Conservation (phyloP, 2,113 vertebrate genomes). For the Procavia capensis region DNA sequence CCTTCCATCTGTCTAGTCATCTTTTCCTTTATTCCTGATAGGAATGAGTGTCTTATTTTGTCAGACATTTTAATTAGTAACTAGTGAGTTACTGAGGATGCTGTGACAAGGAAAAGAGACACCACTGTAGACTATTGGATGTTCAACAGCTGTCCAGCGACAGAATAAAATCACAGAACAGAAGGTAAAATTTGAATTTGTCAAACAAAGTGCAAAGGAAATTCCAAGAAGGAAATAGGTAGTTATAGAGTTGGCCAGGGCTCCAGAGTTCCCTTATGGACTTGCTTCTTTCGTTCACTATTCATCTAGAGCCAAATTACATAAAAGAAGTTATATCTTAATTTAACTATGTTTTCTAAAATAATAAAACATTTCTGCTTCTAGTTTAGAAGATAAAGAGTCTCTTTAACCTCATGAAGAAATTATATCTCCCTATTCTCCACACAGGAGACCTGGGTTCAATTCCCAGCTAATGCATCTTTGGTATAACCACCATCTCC, state of each 20-base stretch:
- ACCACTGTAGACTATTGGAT: neutral
- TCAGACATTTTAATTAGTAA: neutral
- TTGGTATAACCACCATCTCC: neutral
- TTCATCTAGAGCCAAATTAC: neutral
- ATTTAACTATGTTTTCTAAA: neutral
- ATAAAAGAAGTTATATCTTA: neutral
- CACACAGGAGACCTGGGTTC: neutral
- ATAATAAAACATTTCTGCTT: neutral
- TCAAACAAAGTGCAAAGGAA: neutral
- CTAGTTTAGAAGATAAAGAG: neutral
- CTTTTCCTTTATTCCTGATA: neutral
- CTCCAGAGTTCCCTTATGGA: neutral
- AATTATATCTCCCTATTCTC: neutral
- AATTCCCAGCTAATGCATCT: neutral
- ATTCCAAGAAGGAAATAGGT: neutral
- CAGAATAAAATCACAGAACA: neutral
- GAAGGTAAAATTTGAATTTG: constrained; percentile 20
- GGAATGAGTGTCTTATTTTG: neutral
- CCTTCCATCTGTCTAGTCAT: neutral
- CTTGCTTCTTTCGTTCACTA: neutral
- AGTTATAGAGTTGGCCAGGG: neutral
- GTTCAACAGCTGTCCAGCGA: constrained; percentile 62
- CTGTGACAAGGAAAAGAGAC: neutral
- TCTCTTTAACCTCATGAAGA: neutral
- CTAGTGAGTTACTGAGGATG: neutral